Evolutionary conservation across 2,797 vertebrate species (phyloP), one percentile per base, ranked within the genome.

Genomic region (Phrynocephalus guinanensis): DNA sequence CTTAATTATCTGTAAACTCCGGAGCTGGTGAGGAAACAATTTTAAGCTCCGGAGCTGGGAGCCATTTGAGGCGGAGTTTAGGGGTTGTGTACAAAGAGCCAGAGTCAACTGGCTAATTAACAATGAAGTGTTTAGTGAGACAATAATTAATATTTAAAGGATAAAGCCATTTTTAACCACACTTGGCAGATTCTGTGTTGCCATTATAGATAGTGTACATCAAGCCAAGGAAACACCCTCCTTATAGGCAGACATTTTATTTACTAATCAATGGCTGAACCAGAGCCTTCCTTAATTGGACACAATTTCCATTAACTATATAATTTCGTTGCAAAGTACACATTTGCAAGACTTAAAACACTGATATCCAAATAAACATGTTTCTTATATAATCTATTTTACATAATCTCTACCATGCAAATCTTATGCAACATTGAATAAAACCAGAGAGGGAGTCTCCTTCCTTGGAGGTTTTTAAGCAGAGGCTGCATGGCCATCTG

Each of bases 341-440:
- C 24, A 10, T 22, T 20, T 16, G 84, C 52, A 88, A 84, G 0
- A 0, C 50, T 92, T 88, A 28, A 88, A 75, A 44, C 38, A 84
- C 71, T 82, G 87, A 81, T 67, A 91, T 44, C 87, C 75, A 60
- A 52, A 26, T 86, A 90, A 89, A 91, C 26, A 90, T 84, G 83
- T 83, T 48, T 1, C 78, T 95, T 95, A 95, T 86, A 90, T 95
- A 93, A 95, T 86, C 88, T 86, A 84, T 92, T 93, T 95, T 95
- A 93, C 66, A 86, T 95, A 95, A 95, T 90, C 91, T 78, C 87
- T 83, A 84, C 0, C 0, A 88, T 86, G 80, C 85, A 88, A 86
- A 85, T 70, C 91, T 95, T 93, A 92, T 1, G 63, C 92, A 95
- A 93, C 6, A 22, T 44, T 63, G 80, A 88, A 76, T 70, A 72